Percentiles rank a stretch among this genome's conserved stretches.
Conservation (phyloP, 2,113 vertebrate species). For the Strix uralensis region DNA sequence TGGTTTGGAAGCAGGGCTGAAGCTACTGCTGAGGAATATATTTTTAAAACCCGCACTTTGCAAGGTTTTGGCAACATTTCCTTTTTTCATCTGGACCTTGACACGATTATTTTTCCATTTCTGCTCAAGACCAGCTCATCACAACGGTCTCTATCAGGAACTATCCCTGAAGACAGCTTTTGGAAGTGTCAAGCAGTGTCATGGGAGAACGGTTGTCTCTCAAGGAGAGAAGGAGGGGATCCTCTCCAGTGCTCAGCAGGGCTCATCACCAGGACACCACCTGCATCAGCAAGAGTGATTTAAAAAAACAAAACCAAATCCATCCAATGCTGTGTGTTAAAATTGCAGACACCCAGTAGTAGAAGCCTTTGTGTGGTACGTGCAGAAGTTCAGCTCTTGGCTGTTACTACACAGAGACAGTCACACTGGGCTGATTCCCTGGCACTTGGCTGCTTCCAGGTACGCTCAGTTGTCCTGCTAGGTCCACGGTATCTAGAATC, state of each 20-base stretch:
- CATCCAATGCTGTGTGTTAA: accelerated
- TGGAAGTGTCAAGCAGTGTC: not conserved
- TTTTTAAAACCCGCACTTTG: not conserved
- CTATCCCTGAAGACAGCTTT: not conserved
- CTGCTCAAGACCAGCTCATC: not conserved
- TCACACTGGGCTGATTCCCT: not conserved
- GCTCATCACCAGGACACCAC: not conserved
- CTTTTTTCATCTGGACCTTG: accelerated
- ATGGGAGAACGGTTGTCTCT: not conserved
- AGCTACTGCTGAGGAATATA: not conserved
- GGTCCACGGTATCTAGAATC: not conserved
- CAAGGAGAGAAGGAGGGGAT: not conserved
- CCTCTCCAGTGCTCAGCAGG: not conserved
- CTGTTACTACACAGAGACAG: not conserved
- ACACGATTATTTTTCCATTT: not conserved
- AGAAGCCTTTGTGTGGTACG: accelerated
- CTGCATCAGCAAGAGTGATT: not conserved
- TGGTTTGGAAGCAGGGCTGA: not conserved
- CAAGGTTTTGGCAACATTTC: not conserved
- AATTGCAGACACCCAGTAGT: not conserved
- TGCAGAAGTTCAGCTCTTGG: not conserved
- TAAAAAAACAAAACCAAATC: not conserved
- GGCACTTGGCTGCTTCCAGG: not conserved
- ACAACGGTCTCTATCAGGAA: not conserved
- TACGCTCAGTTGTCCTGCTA: not conserved